Evolutionary conservation across 2,888 invertebrate species (phyloP).

Genomic region (Drosophila cracens): DNA sequence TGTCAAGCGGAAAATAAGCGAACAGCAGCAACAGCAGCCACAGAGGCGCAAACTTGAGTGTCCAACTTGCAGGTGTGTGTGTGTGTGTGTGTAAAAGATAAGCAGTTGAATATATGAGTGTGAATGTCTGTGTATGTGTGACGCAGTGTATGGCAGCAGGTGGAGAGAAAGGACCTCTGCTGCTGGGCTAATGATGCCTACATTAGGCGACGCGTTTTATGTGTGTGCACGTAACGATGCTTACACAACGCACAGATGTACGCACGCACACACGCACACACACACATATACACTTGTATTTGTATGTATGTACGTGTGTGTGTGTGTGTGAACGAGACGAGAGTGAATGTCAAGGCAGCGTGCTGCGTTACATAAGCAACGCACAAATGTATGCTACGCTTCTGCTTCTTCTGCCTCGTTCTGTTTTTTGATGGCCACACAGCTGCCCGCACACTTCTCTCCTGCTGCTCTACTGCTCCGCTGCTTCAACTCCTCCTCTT

Average conservation of each 20-base stretch:
- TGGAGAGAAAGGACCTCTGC: slow-evolving; percentile 37
- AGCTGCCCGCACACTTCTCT: slow-evolving; percentile 14
- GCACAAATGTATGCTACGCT: slow-evolving; percentile 76
- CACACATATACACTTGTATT: neutral
- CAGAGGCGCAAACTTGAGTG: slow-evolving; percentile 18
- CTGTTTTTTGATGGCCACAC: slow-evolving; percentile 65
- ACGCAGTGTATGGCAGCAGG: slow-evolving; percentile 30
- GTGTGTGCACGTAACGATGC: slow-evolving; percentile 74
- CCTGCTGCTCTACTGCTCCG: slow-evolving; percentile 6
- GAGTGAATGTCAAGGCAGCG: slow-evolving; percentile 68
- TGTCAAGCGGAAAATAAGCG: slow-evolving; percentile 34
- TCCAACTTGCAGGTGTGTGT: slow-evolving; percentile 25
- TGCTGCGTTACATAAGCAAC: slow-evolving; percentile 69
- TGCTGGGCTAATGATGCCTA: slow-evolving; percentile 71
- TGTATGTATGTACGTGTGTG: neutral
- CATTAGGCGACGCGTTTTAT: slow-evolving; percentile 73
- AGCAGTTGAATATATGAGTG: slow-evolving; percentile 14
- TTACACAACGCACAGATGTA: slow-evolving; percentile 54
- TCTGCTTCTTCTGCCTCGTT: slow-evolving; percentile 16
- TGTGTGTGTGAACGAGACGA: slow-evolving; percentile 16
- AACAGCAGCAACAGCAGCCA: slow-evolving; percentile 7
- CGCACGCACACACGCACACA: slow-evolving; percentile 23
- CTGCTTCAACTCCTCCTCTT: neutral
- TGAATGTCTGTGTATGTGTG: slow-evolving; percentile 6
- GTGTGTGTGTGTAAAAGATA: slow-evolving; percentile 27